Conservation (phyloP, 2,113 vertebrate genomes). For the Sphaerodactylus townsendi region DNA sequence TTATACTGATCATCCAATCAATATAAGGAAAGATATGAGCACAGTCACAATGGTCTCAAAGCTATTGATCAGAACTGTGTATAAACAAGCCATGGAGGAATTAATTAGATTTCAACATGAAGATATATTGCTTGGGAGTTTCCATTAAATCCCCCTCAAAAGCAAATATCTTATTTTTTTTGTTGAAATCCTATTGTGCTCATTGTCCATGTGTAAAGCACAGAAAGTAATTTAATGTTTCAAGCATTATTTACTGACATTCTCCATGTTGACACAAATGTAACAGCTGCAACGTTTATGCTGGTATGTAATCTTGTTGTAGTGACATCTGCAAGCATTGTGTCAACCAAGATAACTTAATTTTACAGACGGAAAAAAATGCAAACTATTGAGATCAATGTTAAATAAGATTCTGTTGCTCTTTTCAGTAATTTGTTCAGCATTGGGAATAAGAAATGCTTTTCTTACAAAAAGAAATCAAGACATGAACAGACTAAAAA, state of each 20-base stretch:
- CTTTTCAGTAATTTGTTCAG: neutral
- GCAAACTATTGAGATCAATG: neutral
- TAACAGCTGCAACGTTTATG: conserved; percentile 24
- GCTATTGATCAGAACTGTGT: neutral
- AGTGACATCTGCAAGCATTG: neutral
- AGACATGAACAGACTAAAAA: neutral
- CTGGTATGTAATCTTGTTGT: conserved; percentile 14
- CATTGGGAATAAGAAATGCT: neutral
- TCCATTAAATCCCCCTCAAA: neutral
- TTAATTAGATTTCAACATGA: neutral
- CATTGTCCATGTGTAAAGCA: neutral
- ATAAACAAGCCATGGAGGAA: neutral
- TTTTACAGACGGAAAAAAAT: neutral
- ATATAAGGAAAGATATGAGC: neutral
- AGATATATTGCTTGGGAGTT: neutral
- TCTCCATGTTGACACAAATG: neutral
- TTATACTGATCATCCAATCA: neutral
- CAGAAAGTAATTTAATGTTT: conserved; percentile 15
- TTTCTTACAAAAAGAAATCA: neutral
- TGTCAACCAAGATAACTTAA: conserved; percentile 10
- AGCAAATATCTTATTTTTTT: neutral
- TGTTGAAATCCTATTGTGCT: neutral
- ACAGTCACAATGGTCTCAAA: neutral
- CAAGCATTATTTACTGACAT: conserved; percentile 8
- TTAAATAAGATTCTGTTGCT: neutral